phyloP scores from a whole-genome alignment of 2,888 invertebrate genomes.

The Cactoblastis cactorum region DNA sequence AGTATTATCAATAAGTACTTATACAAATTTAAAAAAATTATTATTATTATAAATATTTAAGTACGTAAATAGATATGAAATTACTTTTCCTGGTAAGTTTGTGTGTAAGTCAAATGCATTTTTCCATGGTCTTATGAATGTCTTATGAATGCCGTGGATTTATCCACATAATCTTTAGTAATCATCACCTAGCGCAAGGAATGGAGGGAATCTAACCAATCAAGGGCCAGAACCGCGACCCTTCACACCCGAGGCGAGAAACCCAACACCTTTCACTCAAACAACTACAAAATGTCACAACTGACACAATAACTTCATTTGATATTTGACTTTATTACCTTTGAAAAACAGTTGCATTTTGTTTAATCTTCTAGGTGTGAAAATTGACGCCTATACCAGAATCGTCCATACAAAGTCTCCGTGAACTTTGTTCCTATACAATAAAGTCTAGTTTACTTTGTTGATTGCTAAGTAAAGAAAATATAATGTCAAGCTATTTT shows the following conservation, averaged over 20 bases:
- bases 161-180: constrained; percentile 33
- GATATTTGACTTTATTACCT: constrained; percentile 16
- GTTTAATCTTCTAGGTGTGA: constrained; percentile 55
- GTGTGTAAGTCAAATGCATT: not conserved
- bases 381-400: constrained; percentile 69
- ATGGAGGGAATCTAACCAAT: constrained; percentile 51
- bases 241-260: constrained; percentile 77
- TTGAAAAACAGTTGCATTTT: constrained; percentile 25
- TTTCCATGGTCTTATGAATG: not conserved
- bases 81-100: not conserved
- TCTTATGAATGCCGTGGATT: not conserved
- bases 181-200: constrained; percentile 49
- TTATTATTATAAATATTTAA: too few relatives aligned
- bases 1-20: too few relatives aligned
- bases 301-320: constrained; percentile 6
- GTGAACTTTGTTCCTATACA: constrained; percentile 25
- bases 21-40: too few relatives aligned
- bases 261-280: constrained; percentile 60
- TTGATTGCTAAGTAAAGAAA: constrained; percentile 16
- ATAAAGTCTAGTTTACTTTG: constrained; percentile 36
- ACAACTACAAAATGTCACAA: constrained; percentile 37
- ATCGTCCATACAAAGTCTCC: constrained; percentile 18
- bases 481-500: constrained; percentile 19
- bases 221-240: constrained; percentile 49
- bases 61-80: too few relatives aligned